phyloP scores from a whole-genome alignment of 1,140 invertebrate species.

The Cyclargus thomasi region DNA sequence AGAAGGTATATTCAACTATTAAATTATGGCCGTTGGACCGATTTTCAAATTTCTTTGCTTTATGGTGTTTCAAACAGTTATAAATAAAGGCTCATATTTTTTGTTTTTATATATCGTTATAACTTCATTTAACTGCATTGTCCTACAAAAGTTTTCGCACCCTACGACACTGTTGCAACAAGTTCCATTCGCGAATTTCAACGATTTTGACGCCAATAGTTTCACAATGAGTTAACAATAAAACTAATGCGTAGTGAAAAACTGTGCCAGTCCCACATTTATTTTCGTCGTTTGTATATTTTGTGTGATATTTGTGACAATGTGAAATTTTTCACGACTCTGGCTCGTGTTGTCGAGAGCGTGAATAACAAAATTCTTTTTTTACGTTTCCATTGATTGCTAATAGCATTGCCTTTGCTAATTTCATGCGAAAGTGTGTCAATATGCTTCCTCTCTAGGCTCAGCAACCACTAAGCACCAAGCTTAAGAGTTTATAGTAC shows the following conservation, averaged over 20 bases:
- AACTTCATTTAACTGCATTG: not conserved
- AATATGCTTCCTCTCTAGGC: too few species aligned
- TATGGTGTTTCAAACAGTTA: too few species aligned
- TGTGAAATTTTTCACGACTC: not conserved
- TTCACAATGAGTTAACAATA: not conserved
- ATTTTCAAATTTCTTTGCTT: too few species aligned
- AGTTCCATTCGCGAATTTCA: not conserved
- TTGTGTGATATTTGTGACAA: slow-evolving; percentile 12
- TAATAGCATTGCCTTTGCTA: not conserved
- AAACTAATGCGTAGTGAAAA: not conserved
- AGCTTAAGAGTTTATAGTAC: too few species aligned
- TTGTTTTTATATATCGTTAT: too few species aligned
- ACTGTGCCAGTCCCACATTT: not conserved
- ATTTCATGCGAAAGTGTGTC: too few species aligned
- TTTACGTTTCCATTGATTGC: not conserved
- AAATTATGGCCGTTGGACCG: too few species aligned
- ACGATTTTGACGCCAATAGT: not conserved
- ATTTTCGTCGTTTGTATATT: slow-evolving; percentile 10
- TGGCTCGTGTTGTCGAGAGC: not conserved
- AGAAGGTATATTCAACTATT: too few species aligned
- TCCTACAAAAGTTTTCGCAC: not conserved
- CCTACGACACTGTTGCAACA: not conserved
- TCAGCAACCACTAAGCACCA: too few species aligned
- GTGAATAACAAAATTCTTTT: not conserved
- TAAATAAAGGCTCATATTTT: too few species aligned